phyloP scores from a whole-genome alignment of 2,113 vertebrate genomes.

The Rissa tridactyla region DNA sequence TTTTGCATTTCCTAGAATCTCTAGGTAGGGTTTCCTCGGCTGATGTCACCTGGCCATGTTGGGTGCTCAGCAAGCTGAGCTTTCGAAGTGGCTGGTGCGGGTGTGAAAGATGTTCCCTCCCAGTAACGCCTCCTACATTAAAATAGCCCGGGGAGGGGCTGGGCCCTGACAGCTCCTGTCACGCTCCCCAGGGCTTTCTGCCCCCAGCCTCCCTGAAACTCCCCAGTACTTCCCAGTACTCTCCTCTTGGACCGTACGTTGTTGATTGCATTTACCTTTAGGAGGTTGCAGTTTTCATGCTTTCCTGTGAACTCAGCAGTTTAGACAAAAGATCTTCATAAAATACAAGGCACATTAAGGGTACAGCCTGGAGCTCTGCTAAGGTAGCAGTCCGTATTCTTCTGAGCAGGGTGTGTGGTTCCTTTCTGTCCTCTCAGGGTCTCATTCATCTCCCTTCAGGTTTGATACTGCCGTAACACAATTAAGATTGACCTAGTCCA shows the following conservation, averaged over 20 bases:
- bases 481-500: neutral
- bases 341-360: neutral
- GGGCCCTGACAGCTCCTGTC: neutral
- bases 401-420: neutral
- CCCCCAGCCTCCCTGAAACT: neutral
- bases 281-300: neutral
- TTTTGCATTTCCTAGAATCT: neutral
- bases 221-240: neutral
- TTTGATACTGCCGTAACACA: neutral
- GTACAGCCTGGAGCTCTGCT: neutral
- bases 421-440: neutral
- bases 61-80: neutral
- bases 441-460: neutral
- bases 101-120: neutral
- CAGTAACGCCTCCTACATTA: neutral
- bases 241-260: neutral
- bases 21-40: neutral
- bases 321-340: neutral
- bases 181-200: neutral
- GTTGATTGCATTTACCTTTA: neutral
- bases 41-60: fast-evolving
- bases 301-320: neutral
- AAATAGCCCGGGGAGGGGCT: neutral
- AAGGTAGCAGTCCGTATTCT: neutral
- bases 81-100: neutral